phyloP scores from a whole-genome alignment of 2,113 vertebrate species.

The Merops nubicus region DNA sequence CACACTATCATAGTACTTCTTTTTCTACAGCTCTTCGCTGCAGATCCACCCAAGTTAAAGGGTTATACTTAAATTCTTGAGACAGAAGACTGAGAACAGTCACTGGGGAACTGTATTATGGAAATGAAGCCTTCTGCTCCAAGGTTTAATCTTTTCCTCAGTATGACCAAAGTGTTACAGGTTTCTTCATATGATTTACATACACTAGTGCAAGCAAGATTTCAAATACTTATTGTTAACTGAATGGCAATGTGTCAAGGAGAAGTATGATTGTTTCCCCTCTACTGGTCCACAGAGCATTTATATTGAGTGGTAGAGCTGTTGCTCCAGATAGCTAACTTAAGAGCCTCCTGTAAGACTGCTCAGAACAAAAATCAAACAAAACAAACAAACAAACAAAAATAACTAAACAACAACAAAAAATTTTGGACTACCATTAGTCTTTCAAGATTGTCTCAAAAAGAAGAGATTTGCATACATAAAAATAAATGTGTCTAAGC shows the following conservation, averaged over 20 bases:
- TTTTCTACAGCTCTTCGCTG: neutral
- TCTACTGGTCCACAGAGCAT: neutral
- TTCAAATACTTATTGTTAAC: neutral
- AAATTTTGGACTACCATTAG: neutral
- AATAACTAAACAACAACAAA: too few relatives aligned
- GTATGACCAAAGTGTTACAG: accelerated
- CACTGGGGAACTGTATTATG: accelerated
- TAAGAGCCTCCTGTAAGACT: neutral
- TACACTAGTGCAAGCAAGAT: neutral
- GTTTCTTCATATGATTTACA: neutral
- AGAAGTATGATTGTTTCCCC: neutral
- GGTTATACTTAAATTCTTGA: neutral
- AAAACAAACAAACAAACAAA: too few relatives aligned
- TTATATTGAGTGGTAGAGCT: neutral
- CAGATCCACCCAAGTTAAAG: neutral
- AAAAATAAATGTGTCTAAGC: neutral
- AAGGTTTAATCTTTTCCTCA: neutral
- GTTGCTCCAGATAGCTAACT: neutral
- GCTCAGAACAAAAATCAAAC: neutral
- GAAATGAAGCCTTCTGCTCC: neutral
- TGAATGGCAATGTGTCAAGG: neutral
- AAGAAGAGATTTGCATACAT: neutral
- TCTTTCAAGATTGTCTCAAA: neutral
- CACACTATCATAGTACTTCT: too few relatives aligned
- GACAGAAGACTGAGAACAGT: neutral